Evolutionary conservation across 2,888 invertebrate species (phyloP).

Genomic region (Orthosia cruda): DNA sequence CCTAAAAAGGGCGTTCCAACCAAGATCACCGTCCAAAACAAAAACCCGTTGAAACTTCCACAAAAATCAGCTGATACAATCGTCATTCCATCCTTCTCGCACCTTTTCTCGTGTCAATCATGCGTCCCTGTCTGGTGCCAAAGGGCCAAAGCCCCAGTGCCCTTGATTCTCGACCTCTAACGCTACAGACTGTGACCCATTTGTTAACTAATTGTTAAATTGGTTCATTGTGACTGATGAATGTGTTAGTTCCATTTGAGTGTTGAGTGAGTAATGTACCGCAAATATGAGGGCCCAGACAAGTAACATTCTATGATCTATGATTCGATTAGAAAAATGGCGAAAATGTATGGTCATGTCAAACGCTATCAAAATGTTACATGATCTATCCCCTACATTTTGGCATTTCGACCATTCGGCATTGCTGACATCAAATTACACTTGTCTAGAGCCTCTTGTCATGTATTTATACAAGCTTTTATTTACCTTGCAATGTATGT

Average conservation of each 20-base stretch:
- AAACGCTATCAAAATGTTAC: too few relatives aligned
- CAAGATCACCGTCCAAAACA: conserved; percentile 47
- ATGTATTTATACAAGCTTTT: too few relatives aligned
- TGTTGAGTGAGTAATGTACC: conserved; percentile 24
- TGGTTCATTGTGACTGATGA: conserved; percentile 52
- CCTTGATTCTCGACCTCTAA: conserved; percentile 78
- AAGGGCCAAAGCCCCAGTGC: conserved; percentile 79
- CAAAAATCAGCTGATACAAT: conserved; percentile 69
- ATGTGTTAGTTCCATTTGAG: conserved; percentile 36
- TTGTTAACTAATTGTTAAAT: conserved; percentile 71
- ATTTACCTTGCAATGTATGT: too few relatives aligned
- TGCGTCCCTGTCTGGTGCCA: conserved; percentile 63
- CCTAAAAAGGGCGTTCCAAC: background rate
- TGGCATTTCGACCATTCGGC: too few relatives aligned
- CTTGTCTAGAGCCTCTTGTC: too few relatives aligned
- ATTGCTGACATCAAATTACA: too few relatives aligned
- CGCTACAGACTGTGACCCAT: conserved; percentile 81
- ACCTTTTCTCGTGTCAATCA: conserved; percentile 49
- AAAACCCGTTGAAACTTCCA: conserved; percentile 27
- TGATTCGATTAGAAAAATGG: too few relatives aligned
- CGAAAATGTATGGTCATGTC: too few relatives aligned
- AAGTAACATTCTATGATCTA: too few relatives aligned
- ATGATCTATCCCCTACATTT: too few relatives aligned
- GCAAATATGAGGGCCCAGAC: background rate
- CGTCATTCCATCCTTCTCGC: conserved; percentile 61